Evolutionary conservation across 2,113 vertebrate genomes (phyloP).

Genomic region (Hyperoodon ampullatus): DNA sequence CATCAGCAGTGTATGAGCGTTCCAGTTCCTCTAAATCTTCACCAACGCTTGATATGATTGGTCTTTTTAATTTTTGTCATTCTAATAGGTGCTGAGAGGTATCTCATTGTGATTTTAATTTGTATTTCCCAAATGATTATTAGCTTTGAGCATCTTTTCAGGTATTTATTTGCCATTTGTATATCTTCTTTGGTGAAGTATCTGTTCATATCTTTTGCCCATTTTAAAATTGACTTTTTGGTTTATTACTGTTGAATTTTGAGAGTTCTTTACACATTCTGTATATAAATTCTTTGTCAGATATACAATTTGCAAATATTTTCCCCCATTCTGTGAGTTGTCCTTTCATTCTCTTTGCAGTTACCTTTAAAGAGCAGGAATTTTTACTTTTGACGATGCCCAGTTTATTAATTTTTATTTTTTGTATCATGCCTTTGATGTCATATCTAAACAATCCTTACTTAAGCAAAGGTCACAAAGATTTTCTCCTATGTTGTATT

Average conservation of each 20-base stretch:
- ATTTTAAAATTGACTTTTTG: background rate
- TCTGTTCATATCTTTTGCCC: background rate
- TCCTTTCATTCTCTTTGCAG: background rate
- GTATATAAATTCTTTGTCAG: background rate
- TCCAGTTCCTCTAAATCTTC: background rate
- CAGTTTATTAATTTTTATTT: background rate
- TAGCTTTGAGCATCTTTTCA: background rate
- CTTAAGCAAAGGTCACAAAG: background rate
- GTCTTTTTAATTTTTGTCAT: background rate
- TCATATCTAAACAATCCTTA: background rate
- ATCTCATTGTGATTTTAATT: background rate
- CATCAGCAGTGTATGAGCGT: accelerated
- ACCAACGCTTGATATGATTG: background rate
- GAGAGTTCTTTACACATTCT: background rate
- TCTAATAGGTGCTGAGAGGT: background rate
- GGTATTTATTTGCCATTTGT: background rate
- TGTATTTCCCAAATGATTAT: background rate
- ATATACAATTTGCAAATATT: background rate
- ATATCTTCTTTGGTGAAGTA: background rate
- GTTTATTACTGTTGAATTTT: background rate
- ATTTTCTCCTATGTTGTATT: background rate
- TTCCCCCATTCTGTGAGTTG: background rate
- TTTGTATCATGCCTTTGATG: background rate
- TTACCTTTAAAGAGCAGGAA: background rate
- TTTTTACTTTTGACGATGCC: background rate